Conservation (phyloP, 2,888 invertebrate genomes). For the Poecilobothrus nobilitatus region DNA sequence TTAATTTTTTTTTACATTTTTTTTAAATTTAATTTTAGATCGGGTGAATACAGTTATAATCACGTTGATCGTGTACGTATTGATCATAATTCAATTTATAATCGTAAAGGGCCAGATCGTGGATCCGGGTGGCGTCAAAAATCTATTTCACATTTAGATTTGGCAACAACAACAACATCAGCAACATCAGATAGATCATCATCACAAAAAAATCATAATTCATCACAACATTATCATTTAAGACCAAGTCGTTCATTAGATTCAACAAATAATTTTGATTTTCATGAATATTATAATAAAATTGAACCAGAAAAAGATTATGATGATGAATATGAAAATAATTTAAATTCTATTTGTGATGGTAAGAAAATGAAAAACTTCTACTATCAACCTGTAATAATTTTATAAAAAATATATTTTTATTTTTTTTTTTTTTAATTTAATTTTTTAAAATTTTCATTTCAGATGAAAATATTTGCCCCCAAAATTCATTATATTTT, state of each 20-base stretch:
- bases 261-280: slow-evolving; percentile 38
- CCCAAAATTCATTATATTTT: slow-evolving; percentile 21
- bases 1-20: background rate
- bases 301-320: slow-evolving; percentile 38
- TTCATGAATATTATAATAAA: slow-evolving; percentile 41
- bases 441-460: too few relatives aligned
- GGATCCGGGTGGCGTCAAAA: slow-evolving; percentile 45
- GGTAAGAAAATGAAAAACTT: background rate
- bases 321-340: slow-evolving; percentile 19
- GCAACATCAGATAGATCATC: slow-evolving; percentile 34
- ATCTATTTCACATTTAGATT: slow-evolving; percentile 48
- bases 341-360: background rate
- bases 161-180: slow-evolving; percentile 44
- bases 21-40: slow-evolving; percentile 25
- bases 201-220: slow-evolving; percentile 30
- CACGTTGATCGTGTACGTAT: slow-evolving; percentile 45
- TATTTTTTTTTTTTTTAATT: too few relatives aligned
- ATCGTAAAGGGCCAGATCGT: slow-evolving; percentile 32
- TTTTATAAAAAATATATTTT: background rate
- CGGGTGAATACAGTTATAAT: slow-evolving; percentile 41
- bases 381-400: background rate
- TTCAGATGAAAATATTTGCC: slow-evolving; percentile 2
- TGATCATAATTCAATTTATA: slow-evolving; percentile 33
- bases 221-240: slow-evolving; percentile 29
- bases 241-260: slow-evolving; percentile 40